Base-by-base conservation (phyloP, 2,113 vertebrate genomes). In the Poeciliopsis occidentalis region DNA sequence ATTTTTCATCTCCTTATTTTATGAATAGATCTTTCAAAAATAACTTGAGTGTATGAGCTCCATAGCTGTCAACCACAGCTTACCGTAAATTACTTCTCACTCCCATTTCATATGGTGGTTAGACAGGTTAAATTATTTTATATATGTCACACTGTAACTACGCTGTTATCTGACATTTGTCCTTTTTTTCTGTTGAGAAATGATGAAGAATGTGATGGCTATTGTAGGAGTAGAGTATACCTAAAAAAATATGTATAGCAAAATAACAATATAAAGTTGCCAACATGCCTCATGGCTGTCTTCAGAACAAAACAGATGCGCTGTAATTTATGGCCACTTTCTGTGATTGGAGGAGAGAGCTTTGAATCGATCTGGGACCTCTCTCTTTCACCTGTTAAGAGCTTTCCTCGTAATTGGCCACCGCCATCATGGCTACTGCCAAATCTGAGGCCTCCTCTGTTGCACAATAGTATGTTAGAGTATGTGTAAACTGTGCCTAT, bases 271-370 rank as follows among this genome's bases (percentile, higher is more conserved):
- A 87, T 83, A 89, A 92, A 93, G 88, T 92, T 92, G 85, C 79
- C 27, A 32, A 76, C 78, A 96, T 96, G 94, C 92, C 93, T 95
- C 89, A 88, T 82, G 89, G 93, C 93, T 94, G 93, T 94, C 95
- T 94, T 94, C 91, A 93, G 94, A 96, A 96, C 95, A 96, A 94
- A 89, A 95, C 92, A 93, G 96, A 97, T 97, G 96, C 96, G 94
- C 93, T 94, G 88, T 96, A 97, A 99, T 98, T 98, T 97, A 98
- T 97, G 94, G 93, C 95, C 96, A 98, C 97, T 99, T 96, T 97
- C 94, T 96, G 93, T 97, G 97, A 99, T 97, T 97, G 96, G 95
- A 96, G 95, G 95, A 94, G 95, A 97, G 96, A 97, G 95, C 95
- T 90, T 83, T 67, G 15, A 94, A 97, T 98, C 93, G 96, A 99